Base-by-base conservation (phyloP, 53 echinoderm and acorn worm genomes). In the Echinometra lucunter region DNA sequence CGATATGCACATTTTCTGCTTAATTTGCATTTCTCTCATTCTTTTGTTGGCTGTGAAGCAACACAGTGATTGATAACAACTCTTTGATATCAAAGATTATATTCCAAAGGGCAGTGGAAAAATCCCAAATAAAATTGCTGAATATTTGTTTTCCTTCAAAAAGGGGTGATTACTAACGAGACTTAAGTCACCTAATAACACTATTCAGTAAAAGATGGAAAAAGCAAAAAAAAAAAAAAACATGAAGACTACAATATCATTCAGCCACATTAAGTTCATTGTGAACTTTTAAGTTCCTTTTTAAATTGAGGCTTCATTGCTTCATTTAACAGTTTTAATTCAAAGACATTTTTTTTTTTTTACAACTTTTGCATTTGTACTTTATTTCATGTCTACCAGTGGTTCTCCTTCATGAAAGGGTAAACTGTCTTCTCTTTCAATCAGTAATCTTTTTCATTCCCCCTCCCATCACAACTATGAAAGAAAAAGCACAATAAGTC, bases 51-150 rank as follows among this genome's bases (percentile, higher is more conserved):
- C 15, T 81, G 44, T 69, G 10, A 2, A 69, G 30, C 12, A 21
- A 69, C 69, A 69, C 30, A 1, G 23, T 2, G 0, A 34, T 32
- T 78, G 78, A 78, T 78, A 85, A 49, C 15, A 47, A 28, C 49
- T 28, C n/a, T 45, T 82, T 37, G 37, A 37, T 74, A 74, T 74
- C 45, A 47, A n/a, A n/a, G 28, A 18, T 45, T 85, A 85, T 85
- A 49, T n/a, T 85, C 49, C 85, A 85, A 85, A 85, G 85, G 45
- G 85, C 85, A 85, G 45, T 85, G 85, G 85, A 85, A 85, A 58
- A 85, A 30, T 47, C 53, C 85, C 85, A 4, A 53, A 6, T 28
- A 47, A 85, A 85, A 30, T 28, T 42, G 42, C 7, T 7, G 10
- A 30, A 18, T 85, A 85, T 49, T 49, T 85, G 45, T 85, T 28